Percentiles rank a stretch among this genome's conserved stretches.
These are phyloP conservation scores for Sebastes iracundus DNA, from an alignment of 2,797 vertebrate species.

Conservation along the genomic window DNA sequence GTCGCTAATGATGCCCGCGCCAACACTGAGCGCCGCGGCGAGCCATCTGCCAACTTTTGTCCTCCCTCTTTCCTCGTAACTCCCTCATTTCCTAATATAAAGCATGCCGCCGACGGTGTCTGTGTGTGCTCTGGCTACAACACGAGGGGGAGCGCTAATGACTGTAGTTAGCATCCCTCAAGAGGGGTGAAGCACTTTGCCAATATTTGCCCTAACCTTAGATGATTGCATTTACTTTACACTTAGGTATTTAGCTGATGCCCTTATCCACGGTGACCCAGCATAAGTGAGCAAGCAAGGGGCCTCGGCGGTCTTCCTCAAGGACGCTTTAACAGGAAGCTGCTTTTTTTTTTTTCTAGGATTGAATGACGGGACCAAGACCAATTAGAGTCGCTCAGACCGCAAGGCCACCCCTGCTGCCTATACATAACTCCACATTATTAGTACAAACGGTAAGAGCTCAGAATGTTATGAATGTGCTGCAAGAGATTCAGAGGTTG, in stretches of 20 bases:
- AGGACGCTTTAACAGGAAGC: constrained; percentile 41
- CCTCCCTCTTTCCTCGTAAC: constrained; percentile 39
- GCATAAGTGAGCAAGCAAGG: constrained; percentile 5
- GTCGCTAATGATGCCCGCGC: constrained; percentile 64
- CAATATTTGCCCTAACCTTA: constrained; percentile 72
- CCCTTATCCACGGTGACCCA: constrained; percentile 21
- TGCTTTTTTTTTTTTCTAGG: background rate
- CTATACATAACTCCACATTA: background rate
- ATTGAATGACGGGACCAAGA: constrained; percentile 9
- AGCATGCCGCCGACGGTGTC: background rate
- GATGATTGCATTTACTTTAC: constrained; percentile 65
- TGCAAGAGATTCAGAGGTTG: background rate
- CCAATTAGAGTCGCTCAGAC: constrained; percentile 26
- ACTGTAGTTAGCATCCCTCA: constrained; percentile 49
- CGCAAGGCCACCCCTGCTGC: constrained; percentile 11
- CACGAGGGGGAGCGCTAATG: constrained; percentile 56
- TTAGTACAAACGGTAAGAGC: constrained; percentile 1
- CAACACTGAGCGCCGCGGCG: constrained; percentile 34
- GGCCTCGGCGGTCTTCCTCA: constrained; percentile 8
- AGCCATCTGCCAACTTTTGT: constrained; percentile 71
- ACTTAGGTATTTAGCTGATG: constrained; percentile 51
- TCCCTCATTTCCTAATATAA: constrained; percentile 27
- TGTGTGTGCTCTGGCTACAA: constrained; percentile 31
- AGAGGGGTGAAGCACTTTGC: constrained; percentile 56
- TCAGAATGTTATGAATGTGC: background rate